Base-by-base conservation (phyloP, 2,888 invertebrate genomes). In the Parnassius orleans region DNA sequence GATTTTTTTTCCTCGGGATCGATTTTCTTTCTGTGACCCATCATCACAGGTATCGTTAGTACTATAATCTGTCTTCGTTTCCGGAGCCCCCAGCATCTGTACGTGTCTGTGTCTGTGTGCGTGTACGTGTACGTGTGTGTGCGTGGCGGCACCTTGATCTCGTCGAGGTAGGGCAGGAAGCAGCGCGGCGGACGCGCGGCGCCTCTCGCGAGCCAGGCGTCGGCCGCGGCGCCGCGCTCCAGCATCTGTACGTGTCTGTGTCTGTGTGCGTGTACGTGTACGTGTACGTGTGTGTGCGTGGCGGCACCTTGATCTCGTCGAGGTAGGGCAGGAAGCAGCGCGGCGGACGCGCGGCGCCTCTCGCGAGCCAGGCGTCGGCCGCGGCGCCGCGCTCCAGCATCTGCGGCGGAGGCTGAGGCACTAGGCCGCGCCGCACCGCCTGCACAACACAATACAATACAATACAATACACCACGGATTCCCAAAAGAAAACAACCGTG, bases 91-190 rank as follows among this genome's bases (percentile, higher is more conserved):
- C 15, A 15, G 15, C 15, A 15, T 15, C 2, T 2, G 24, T 24
- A 24, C 24, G 24, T 24, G 24, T 3, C 19, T 19, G 19, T 19
- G 19, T 19, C 2, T 24, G 24, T 24, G 24, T 5, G 24, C 5
- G 24, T 24, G 5, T 24, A 24, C 5, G 24, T 24, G 24, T 24
- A 3, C 2, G 0, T 3, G 24, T 24, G 24, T 24, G 24, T 24
- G 24, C 3, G 3, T 24, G 19, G 9, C 24, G 9, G 24, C 24
- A 95, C 96, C 93, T 98, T 98, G 11, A 97, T 94, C 92, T 98
- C 98, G 81, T 98, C 98, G 73, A 97, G 96, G 83, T 98, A 98
- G 48, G 98, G 98, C 93, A 97, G 95, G 87, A 98, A 99, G 67
- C 98, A 94, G 53, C 99, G 92, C 57, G 98, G 98, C 69, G 97